phyloP scores from a whole-genome alignment of 2,113 vertebrate genomes.

The Limnothrissa miodon region DNA sequence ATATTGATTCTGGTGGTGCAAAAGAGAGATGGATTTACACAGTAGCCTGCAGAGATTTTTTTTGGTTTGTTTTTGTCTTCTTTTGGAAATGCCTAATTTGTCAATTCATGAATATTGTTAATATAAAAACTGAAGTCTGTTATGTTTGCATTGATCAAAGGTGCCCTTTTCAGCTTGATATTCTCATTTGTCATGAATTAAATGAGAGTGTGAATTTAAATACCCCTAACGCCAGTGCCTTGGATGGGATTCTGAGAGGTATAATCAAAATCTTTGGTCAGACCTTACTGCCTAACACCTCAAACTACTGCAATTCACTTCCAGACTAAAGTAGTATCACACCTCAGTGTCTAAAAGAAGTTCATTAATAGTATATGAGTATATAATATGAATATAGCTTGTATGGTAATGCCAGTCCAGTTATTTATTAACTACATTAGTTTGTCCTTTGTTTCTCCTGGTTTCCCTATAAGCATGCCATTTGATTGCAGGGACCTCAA shows the following conservation, averaged over 20 bases:
- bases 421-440: background rate
- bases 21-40: background rate
- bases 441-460: background rate
- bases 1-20: slow-evolving; percentile 67
- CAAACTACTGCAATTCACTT: background rate
- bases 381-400: background rate
- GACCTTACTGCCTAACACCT: background rate
- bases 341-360: background rate
- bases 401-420: too few species aligned
- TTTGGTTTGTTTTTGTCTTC: background rate
- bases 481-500: background rate
- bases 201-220: background rate
- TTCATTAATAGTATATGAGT: background rate
- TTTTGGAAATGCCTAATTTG: background rate
- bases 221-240: background rate
- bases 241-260: background rate
- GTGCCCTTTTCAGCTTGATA: background rate
- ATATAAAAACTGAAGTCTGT: background rate
- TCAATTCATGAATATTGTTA: background rate
- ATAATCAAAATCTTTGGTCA: background rate
- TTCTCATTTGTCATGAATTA: background rate
- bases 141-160: background rate
- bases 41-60: background rate
- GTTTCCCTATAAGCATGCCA: too few species aligned
- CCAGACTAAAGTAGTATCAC: too few species aligned